A percentile compares a stretch with the other conserved stretches of the same genome.
Conservation (phyloP, 2,888 invertebrate genomes). For the Trissoscelio sp. region DNA sequence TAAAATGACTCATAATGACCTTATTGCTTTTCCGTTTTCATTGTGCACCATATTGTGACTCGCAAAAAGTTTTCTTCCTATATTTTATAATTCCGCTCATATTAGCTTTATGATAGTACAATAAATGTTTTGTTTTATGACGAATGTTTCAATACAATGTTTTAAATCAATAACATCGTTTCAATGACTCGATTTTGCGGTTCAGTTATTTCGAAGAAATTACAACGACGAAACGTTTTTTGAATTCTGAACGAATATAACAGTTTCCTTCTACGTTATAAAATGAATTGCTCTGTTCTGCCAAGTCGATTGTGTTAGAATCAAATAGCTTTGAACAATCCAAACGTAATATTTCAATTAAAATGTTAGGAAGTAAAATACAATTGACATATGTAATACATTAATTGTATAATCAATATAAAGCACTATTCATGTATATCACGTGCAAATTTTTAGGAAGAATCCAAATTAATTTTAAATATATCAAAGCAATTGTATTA, state of each 20-base stretch:
- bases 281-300: constrained; percentile 2
- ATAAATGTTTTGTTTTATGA: constrained; percentile 4
- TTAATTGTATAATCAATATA: too few relatives aligned
- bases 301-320: background rate
- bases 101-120: background rate
- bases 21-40: background rate
- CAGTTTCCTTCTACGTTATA: constrained; percentile 10
- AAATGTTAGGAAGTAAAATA: background rate
- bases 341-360: constrained; percentile 4
- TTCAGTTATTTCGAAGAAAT: constrained; percentile 28
- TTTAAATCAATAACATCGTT: constrained; percentile 25
- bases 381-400: too few relatives aligned
- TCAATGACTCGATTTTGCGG: constrained; percentile 2
- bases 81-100: background rate
- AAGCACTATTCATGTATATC: too few relatives aligned
- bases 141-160: constrained; percentile 12
- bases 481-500: too few relatives aligned
- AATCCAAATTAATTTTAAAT: too few relatives aligned
- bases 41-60: background rate
- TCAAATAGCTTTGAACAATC: background rate
- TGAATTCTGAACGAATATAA: constrained; percentile 14
- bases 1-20: too few relatives aligned
- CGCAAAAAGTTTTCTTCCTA: background rate
- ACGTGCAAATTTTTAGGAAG: too few relatives aligned
- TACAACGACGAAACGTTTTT: constrained; percentile 12